Conservation (phyloP, 2,797 vertebrate species). For the Thalassophryne amazonica region DNA sequence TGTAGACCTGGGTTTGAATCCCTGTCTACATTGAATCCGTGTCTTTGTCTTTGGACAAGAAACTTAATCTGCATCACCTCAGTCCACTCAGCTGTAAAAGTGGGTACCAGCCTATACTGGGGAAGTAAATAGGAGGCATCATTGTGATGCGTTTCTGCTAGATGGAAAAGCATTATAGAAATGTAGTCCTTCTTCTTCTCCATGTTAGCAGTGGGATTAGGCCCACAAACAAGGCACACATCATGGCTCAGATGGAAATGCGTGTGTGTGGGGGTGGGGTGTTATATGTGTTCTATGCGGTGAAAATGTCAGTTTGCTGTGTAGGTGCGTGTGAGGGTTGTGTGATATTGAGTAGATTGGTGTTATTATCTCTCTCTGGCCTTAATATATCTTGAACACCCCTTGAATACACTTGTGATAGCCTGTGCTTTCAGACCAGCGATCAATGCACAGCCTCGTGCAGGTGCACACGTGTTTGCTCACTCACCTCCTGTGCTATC, state of each 20-base stretch:
- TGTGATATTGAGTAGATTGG: constrained; percentile 66
- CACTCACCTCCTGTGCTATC: constrained; percentile 26
- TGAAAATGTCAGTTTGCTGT: constrained; percentile 41
- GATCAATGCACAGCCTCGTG: constrained; percentile 1
- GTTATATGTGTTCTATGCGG: constrained; percentile 25
- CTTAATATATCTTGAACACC: constrained; percentile 47
- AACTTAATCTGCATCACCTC: too few relatives aligned
- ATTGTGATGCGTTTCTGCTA: too few relatives aligned
- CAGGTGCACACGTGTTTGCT: constrained; percentile 14
- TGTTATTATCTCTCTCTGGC: constrained; percentile 50
- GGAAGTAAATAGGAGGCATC: too few relatives aligned
- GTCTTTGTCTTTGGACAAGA: too few relatives aligned
- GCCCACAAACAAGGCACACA: constrained; percentile 64
- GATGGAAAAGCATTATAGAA: too few relatives aligned
- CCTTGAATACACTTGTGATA: constrained; percentile 36
- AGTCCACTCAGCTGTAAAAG: too few relatives aligned
- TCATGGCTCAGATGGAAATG: constrained; percentile 57
- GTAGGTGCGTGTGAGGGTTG: constrained; percentile 53
- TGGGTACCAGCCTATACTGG: too few relatives aligned
- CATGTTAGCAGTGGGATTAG: constrained; percentile 69
- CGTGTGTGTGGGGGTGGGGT: constrained; percentile 17
- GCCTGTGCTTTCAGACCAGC: background rate
- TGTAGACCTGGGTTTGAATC: too few relatives aligned
- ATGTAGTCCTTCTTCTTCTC: too few relatives aligned
- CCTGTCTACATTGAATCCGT: too few relatives aligned